phyloP scores from a whole-genome alignment of 1,140 invertebrate species.

The Cataglyphis hispanica region DNA sequence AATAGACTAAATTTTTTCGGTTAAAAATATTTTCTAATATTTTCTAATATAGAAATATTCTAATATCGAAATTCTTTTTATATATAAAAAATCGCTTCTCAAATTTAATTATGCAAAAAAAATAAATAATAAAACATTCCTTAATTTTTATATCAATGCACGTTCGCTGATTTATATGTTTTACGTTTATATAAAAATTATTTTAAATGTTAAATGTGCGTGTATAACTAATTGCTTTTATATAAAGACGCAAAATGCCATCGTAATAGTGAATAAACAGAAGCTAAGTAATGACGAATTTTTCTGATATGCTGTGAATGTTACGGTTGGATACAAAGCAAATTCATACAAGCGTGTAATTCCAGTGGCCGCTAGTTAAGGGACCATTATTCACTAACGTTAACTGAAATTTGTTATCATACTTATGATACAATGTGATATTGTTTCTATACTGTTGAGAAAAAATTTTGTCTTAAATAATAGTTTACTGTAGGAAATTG shows the following conservation, averaged over 20 bases:
- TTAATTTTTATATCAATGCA: no score
- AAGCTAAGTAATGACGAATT: neutral
- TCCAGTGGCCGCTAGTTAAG: constrained; percentile 4
- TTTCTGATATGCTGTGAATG: neutral
- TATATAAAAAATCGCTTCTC: neutral
- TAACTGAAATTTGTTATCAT: constrained; percentile 21
- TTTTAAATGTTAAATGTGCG: no score
- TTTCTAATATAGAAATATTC: neutral
- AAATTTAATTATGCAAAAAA: no score
- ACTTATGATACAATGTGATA: neutral
- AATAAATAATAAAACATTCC: no score
- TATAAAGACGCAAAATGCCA: neutral
- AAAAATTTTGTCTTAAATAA: constrained; percentile 7
- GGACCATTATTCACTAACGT: constrained; percentile 2
- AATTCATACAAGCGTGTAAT: constrained; percentile 31
- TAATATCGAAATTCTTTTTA: neutral
- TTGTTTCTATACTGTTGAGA: neutral
- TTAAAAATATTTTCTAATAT: neutral
- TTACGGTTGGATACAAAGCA: neutral
- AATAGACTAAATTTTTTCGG: neutral
- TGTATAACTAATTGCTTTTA: neutral
- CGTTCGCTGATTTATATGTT: no score
- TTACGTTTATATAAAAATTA: no score
- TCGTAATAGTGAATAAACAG: neutral
- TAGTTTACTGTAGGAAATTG: neutral